A percentile compares a stretch with the other conserved stretches of the same genome.
Conservation (phyloP, 2,888 invertebrate species). For the Zygogramma bicolorata region DNA sequence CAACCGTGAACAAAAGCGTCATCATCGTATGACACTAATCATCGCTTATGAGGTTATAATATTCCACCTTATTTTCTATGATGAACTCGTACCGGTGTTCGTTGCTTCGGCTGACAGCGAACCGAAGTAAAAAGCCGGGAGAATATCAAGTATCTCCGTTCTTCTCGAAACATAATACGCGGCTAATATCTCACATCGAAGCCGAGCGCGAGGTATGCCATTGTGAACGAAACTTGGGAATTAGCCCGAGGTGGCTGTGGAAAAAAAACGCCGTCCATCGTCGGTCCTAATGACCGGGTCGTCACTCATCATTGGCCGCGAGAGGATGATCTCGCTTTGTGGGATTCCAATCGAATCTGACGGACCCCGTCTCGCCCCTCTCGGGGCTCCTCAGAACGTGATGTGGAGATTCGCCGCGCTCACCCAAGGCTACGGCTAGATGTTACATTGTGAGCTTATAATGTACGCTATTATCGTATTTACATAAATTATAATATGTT, state of each 20-base stretch:
- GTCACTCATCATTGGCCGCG: conserved; percentile 66
- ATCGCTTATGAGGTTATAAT: no score
- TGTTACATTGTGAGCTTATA: conserved; percentile 59
- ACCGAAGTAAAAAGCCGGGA: background rate
- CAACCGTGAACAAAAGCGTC: no score
- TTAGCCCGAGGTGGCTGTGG: conserved; percentile 55
- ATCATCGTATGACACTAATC: no score
- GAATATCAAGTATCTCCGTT: conserved; percentile 4
- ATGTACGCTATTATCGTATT: conserved; percentile 65
- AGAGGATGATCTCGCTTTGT: conserved; percentile 58
- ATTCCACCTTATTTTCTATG: background rate
- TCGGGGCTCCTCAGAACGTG: conserved; percentile 55
- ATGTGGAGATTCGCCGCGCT: conserved; percentile 54
- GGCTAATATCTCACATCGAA: conserved; percentile 36
- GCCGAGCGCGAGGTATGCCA: conserved; percentile 41
- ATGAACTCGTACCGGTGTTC: background rate
- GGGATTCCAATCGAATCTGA: conserved; percentile 62
- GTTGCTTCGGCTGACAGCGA: background rate
- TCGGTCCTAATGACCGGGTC: conserved; percentile 66
- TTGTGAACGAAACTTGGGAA: conserved; percentile 52
- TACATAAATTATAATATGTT: conserved; percentile 67
- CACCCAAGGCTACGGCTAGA: conserved; percentile 58
- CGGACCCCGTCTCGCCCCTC: conserved; percentile 58
- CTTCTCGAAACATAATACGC: conserved; percentile 16
- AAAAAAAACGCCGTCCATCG: conserved; percentile 54